Conservation (phyloP, 53 echinoderm and acorn worm genomes). For the Glandiceps talaboti region DNA sequence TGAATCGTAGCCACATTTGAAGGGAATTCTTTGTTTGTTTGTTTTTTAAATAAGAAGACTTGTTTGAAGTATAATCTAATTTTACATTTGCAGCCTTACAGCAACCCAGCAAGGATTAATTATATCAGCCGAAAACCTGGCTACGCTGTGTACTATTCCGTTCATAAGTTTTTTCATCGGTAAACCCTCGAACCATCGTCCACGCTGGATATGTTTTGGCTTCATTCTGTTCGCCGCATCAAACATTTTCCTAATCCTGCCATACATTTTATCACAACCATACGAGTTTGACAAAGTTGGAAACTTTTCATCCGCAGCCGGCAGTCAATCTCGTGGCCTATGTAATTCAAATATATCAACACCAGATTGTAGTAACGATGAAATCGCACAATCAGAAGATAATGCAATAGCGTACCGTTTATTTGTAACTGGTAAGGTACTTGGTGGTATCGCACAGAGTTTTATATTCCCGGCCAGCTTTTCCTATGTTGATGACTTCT, state of each 20-base stretch:
- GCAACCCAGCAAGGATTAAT: not conserved
- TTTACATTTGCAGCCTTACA: not conserved
- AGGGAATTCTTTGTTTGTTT: no score
- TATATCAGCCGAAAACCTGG: not conserved
- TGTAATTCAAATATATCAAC: not conserved
- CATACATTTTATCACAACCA: not conserved
- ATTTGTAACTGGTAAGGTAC: not conserved
- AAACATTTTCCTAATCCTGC: not conserved
- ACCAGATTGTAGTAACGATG: not conserved
- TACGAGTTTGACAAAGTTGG: not conserved
- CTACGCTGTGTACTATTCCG: not conserved
- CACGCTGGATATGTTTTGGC: not conserved
- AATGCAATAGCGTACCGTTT: not conserved
- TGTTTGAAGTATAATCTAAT: no score
- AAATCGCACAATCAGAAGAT: not conserved
- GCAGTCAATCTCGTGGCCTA: not conserved
- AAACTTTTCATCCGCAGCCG: not conserved
- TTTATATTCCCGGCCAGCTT: not conserved
- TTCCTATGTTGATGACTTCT: not conserved
- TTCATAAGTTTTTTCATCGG: not conserved
- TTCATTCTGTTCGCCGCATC: not conserved
- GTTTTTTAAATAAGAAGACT: no score
- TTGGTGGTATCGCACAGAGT: not conserved
- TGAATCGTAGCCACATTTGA: no score
- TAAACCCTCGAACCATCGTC: not conserved